Evolutionary conservation across 2,888 invertebrate genomes (phyloP), one percentile per base, ranked within the genome.

Genomic region (Dichetophora obliterata): DNA sequence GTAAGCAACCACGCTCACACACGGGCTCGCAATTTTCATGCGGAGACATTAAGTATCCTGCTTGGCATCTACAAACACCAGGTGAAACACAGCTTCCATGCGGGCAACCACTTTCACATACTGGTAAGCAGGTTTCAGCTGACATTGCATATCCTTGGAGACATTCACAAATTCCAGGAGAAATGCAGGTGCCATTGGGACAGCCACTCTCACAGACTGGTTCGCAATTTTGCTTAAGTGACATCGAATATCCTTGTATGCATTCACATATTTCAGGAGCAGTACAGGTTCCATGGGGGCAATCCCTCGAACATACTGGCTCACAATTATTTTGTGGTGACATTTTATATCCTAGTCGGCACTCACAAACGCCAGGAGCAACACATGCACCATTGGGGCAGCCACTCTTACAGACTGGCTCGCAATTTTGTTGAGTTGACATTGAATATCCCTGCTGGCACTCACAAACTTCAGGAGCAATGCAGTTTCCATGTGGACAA

Each of bases 381-480:
- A 79, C 61, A 78, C 90, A 90, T 0, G 78, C 69, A 3, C 88
- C 87, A 79, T 87, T 86, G 4, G 37, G 14, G 11, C 84, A 84
- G 4, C 75, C 77, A 0, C 34, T 68, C 16, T 77, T 68, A 27
- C 83, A 84, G 16, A 81, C 43, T 3, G 78, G 78, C 9, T 76
- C 79, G 72, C 84, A 83, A 0, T 11, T 34, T 19, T 77, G 69
- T n/a, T 43, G 31, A 4, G n/a, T 19, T 14, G 48, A 48, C 70
- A 69, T 82, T 54, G 74, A 68, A 87, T 90, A 94, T 0, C 94
- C 94, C 5, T 90, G 88, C 81, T 93, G 92, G 81, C 95, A 95
- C 70, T 93, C 90, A 82, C 95, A 94, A 81, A 92, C 90, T 85
- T 93, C 92, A 0, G 94, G 94, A 0, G 91, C 91, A 0, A 92